Percentiles rank a stretch among this genome's conserved stretches.
Evolutionary conservation across 1,140 invertebrate genomes (phyloP).

Genomic region (Chymomyza costata): DNA sequence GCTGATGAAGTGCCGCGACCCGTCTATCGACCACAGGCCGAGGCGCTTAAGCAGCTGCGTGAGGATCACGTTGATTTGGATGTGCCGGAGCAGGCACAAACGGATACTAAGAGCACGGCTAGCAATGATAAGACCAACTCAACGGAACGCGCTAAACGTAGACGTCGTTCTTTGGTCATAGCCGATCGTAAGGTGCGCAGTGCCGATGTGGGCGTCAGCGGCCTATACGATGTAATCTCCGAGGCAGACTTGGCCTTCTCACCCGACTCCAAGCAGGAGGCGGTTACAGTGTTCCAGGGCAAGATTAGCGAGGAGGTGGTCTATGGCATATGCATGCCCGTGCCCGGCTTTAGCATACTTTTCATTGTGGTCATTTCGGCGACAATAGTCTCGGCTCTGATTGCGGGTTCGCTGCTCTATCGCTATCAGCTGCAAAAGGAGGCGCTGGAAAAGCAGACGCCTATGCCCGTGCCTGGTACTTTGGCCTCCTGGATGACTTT

Average conservation of each 20-base stretch:
- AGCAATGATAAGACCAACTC: too few relatives aligned
- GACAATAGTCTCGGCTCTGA: conserved; percentile 87
- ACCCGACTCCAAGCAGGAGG: conserved; percentile 85
- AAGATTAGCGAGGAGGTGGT: conserved; percentile 90
- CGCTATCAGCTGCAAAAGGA: conserved; percentile 85
- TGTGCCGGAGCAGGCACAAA: conserved; percentile 15
- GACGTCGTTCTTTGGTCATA: conserved; percentile 81
- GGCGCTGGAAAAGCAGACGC: conserved; percentile 76
- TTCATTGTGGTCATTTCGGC: conserved; percentile 91
- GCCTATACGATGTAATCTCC: conserved; percentile 93
- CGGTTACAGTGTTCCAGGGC: conserved; percentile 90
- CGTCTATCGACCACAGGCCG: conserved; percentile 62
- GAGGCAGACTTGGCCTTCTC: conserved; percentile 94
- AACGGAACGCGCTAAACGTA: conserved; percentile 63
- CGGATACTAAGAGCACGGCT: conserved; percentile 15
- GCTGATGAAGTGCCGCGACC: conserved; percentile 46
- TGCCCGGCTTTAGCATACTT: conserved; percentile 89
- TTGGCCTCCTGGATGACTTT: conserved; percentile 84
- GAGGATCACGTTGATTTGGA: conserved; percentile 72
- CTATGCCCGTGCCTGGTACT: conserved; percentile 78
- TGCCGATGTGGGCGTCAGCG: conserved; percentile 89
- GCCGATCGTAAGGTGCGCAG: conserved; percentile 85
- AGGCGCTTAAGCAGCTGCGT: conserved; percentile 41
- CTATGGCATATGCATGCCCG: conserved; percentile 93
- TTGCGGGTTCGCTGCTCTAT: conserved; percentile 85